Evolutionary conservation across 2,888 invertebrate species (phyloP), one percentile per base, ranked within the genome.

Genomic region (Mycogona germanica): DNA sequence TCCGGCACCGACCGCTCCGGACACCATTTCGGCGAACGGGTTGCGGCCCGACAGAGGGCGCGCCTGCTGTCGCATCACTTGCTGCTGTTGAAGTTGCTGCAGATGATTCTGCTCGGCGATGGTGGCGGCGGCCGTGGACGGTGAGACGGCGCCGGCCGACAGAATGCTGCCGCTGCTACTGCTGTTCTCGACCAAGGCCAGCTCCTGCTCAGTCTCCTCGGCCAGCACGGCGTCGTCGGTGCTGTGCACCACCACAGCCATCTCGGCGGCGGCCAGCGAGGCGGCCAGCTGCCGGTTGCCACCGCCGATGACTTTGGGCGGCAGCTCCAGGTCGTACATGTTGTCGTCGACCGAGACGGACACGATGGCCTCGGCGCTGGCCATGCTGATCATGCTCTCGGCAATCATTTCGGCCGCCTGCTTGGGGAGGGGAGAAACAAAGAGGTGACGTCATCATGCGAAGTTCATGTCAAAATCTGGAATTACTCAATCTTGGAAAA

Each of bases 351-450:
- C 51, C 12, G 55, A 44, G 23, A 55, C 55, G 12, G 61, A 58
- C 44, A 64, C 60, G 21, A 65, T 60, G 47, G 82, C 81, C 66
- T 83, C 82, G 3, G 81, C 79, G 60, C 80, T 78, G 19, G 81
- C 82, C 48, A 82, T 78, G 42, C 81, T 80, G 59, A 86, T 72
- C 38, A 86, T 82, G 66, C 80, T 83, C 71, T 91, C 89, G 2
- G 89, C 84, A 64, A 92, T 83, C 51, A 87, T 87, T 69, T 91
- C 89, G 12, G 88, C 85, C 2, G 91, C 86, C 73, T 86, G 81
- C 29, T 40, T 40, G 30, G 9, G n/a, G 14, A 37, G 35, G n/a
- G n/a, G n/a, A n/a, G n/a, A n/a, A n/a, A n/a, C n/a, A n/a, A n/a
- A n/a, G n/a, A n/a, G n/a, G n/a, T n/a, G n/a, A n/a, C n/a, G n/a